Conservation (phyloP, 2,113 vertebrate genomes). For the Sebastes schlegelii region DNA sequence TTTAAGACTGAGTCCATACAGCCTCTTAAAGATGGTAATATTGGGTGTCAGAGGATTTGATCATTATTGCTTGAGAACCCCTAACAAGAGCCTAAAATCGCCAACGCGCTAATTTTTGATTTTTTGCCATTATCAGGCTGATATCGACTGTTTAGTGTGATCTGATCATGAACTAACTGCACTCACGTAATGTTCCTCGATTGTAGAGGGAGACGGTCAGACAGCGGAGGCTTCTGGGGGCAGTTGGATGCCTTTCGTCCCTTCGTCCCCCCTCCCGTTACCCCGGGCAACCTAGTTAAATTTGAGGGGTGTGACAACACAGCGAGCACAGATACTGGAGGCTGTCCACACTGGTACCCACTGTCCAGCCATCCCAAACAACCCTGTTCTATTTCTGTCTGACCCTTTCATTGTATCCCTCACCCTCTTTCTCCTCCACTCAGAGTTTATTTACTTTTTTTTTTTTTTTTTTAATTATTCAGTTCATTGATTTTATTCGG, state of each 20-base stretch:
- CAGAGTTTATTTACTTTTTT: slow-evolving; percentile 6
- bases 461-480: slow-evolving; percentile 26
- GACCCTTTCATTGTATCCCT: slow-evolving; percentile 36
- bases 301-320: slow-evolving; percentile 34
- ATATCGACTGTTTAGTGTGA: too few relatives aligned
- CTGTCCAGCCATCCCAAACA: slow-evolving; percentile 58
- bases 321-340: slow-evolving; percentile 21
- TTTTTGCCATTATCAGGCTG: too few relatives aligned
- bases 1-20: too few relatives aligned
- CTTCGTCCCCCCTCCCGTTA: not conserved
- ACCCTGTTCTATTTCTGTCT: slow-evolving; percentile 64
- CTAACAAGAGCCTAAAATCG: too few relatives aligned
- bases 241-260: not conserved
- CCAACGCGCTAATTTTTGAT: too few relatives aligned
- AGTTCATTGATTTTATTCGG: slow-evolving; percentile 43
- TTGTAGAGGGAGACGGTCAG: not conserved
- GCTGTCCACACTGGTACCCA: slow-evolving; percentile 48
- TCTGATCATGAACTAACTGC: not conserved
- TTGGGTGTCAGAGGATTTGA: too few relatives aligned
- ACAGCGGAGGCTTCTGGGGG: not conserved
- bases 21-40: too few relatives aligned
- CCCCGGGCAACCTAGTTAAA: slow-evolving; percentile 28
- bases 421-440: not conserved
- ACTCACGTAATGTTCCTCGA: not conserved
- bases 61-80: too few relatives aligned